Percentiles rank a stretch among this genome's conserved stretches.
phyloP scores from a whole-genome alignment of 2,113 vertebrate genomes.

The Sinocyclocheilus anophthalmus region DNA sequence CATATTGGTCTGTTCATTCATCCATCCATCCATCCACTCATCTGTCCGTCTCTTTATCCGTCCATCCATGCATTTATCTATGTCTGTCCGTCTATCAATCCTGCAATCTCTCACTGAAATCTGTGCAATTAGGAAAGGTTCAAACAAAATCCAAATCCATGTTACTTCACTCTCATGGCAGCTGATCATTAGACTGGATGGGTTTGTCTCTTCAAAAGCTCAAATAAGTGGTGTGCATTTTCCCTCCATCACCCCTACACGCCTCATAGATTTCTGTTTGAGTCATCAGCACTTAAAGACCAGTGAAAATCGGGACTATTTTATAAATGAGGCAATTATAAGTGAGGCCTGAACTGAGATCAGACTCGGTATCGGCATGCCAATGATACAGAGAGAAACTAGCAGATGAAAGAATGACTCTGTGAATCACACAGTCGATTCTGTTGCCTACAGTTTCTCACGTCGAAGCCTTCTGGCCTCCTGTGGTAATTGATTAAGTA shows the following conservation, averaged over 20 bases:
- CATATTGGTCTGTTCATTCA: accelerated
- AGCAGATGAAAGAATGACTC: conserved; percentile 40
- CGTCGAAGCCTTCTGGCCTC: conserved; percentile 46
- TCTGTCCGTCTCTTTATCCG: neutral
- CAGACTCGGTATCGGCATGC: conserved; percentile 49
- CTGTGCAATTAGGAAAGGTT: neutral
- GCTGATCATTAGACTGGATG: conserved; percentile 25
- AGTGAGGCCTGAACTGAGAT: conserved; percentile 68
- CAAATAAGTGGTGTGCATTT: conserved; percentile 49
- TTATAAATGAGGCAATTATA: conserved; percentile 75
- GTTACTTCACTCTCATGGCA: conserved; percentile 23
- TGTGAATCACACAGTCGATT: conserved; percentile 17
- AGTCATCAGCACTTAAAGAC: conserved; percentile 64
- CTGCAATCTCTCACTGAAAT: neutral
- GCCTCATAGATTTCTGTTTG: conserved; percentile 61
- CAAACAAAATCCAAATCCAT: neutral
- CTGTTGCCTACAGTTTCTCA: conserved; percentile 38
- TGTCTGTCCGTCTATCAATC: neutral
- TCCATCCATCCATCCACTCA: accelerated
- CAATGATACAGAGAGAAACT: conserved; percentile 46
- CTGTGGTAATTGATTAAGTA: conserved; percentile 67
- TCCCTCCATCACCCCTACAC: conserved; percentile 46
- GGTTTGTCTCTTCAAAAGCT: conserved; percentile 29
- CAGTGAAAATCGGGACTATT: conserved; percentile 69
- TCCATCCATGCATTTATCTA: neutral